Evolutionary conservation across 2,797 vertebrate species (phyloP).

Genomic region (Argyrosomus regius): DNA sequence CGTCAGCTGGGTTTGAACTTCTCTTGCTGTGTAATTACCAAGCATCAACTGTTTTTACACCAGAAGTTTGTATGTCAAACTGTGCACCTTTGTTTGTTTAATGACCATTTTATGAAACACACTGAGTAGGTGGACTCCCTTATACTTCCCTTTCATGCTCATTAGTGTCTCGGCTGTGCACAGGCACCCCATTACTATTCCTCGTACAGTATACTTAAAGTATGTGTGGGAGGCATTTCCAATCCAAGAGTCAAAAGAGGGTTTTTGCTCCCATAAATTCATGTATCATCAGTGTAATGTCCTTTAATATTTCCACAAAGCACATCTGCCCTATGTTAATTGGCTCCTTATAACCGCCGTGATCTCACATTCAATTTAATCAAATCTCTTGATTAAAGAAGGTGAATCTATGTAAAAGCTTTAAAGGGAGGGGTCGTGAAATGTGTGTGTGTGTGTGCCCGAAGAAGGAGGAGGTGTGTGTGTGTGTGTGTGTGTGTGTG

Average conservation of each 20-base stretch:
- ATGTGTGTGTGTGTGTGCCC: constrained; percentile 17
- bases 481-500: not conserved
- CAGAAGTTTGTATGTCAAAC: constrained; percentile 41
- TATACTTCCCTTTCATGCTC: constrained; percentile 44
- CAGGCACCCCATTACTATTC: too few relatives aligned
- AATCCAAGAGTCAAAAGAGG: constrained; percentile 59
- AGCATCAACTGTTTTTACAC: constrained; percentile 33
- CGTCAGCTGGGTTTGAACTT: constrained; percentile 12
- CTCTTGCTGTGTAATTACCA: constrained; percentile 42
- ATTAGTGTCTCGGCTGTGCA: constrained; percentile 5
- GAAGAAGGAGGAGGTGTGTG: not conserved
- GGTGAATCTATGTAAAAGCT: constrained; percentile 62
- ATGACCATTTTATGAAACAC: constrained; percentile 63
- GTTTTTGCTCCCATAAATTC: constrained; percentile 69
- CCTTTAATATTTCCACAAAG: constrained; percentile 68
- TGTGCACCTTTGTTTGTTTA: constrained; percentile 62
- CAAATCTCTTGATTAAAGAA: constrained; percentile 70
- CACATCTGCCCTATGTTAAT: constrained; percentile 72
- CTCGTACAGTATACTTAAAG: constrained; percentile 46
- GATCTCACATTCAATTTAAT: constrained; percentile 75
- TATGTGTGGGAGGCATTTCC: constrained; percentile 64
- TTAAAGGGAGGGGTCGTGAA: constrained; percentile 36
- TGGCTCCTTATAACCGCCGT: constrained; percentile 62
- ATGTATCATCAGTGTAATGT: constrained; percentile 71
- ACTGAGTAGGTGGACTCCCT: constrained; percentile 59